phyloP scores from a whole-genome alignment of 92 coral and sea anemone species.

The Zoanthus sociatus region DNA sequence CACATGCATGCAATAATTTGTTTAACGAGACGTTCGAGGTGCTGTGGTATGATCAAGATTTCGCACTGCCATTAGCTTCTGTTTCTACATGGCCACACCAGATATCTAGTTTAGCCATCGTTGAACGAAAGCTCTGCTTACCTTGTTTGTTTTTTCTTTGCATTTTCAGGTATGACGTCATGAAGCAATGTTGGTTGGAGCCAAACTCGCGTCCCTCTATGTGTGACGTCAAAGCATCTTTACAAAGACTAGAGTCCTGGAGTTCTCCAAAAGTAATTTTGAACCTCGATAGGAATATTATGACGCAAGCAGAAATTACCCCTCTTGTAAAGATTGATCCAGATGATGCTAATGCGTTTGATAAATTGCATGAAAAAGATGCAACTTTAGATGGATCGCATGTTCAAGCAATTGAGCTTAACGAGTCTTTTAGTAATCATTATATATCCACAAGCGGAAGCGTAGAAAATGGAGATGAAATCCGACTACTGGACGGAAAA shows the following conservation, averaged over 20 bases:
- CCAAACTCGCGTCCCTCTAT: conserved; percentile 66
- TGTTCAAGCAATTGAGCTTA: background rate
- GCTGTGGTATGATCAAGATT: too few species aligned
- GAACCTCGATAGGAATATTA: conserved; percentile 13
- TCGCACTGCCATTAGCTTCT: too few species aligned
- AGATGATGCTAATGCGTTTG: background rate
- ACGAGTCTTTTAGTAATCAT: background rate
- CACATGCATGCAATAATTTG: background rate
- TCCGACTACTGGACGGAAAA: background rate
- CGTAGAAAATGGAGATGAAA: background rate
- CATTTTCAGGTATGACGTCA: conserved; percentile 68
- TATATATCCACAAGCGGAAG: background rate
- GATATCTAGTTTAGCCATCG: background rate
- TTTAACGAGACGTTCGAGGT: background rate
- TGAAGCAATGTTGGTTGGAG: conserved; percentile 84
- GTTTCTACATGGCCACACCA: too few species aligned
- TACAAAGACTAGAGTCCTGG: conserved; percentile 51
- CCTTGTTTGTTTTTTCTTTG: background rate
- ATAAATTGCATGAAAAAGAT: background rate
- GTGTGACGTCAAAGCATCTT: conserved; percentile 59
- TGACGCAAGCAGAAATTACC: conserved; percentile 32
- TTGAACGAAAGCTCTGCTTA: background rate
- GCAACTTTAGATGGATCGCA: background rate
- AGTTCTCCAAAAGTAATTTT: conserved; percentile 41
- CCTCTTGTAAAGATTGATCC: background rate